These are phyloP conservation scores for Aurelia coerulea DNA, from an alignment of 30 jellyfish, hydroid and myxozoan genomes.

Conservation along the genomic window DNA sequence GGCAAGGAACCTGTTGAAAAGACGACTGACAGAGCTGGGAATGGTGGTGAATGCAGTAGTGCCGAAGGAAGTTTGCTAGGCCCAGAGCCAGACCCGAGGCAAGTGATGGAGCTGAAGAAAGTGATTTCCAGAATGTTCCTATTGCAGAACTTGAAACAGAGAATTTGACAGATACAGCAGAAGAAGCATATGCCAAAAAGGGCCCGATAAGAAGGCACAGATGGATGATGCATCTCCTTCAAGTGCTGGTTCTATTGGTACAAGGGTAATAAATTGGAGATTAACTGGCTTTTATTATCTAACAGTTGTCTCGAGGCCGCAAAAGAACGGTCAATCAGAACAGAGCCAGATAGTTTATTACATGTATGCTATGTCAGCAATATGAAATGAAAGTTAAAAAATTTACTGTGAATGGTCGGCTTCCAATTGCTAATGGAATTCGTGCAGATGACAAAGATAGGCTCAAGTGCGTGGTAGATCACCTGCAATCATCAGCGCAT, in stretches of 20 bases:
- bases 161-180: slow-evolving; percentile 31
- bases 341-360: slow-evolving; percentile 3
- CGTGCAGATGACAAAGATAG: slow-evolving; percentile 37
- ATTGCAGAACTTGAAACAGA: slow-evolving; percentile 45
- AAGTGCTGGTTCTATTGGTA: slow-evolving; percentile 2
- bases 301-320: slow-evolving; percentile 9
- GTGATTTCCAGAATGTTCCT: slow-evolving; percentile 15
- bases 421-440: slow-evolving; percentile 47
- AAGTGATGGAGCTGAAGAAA: background rate
- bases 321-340: slow-evolving; percentile 10
- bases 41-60: too few species aligned
- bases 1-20: slow-evolving; percentile 36
- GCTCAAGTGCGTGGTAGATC: slow-evolving; percentile 57
- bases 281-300: slow-evolving; percentile 1
- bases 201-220: slow-evolving; percentile 3
- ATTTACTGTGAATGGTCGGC: slow-evolving; percentile 38
- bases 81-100: slow-evolving; percentile 11
- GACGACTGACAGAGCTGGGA: slow-evolving; percentile 26
- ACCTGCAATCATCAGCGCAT: slow-evolving; percentile 20
- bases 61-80: slow-evolving; percentile 12
- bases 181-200: slow-evolving; percentile 54
- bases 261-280: slow-evolving; percentile 7
- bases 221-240: background rate
- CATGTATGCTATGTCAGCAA: slow-evolving; percentile 40
- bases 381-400: slow-evolving; percentile 28